Percentiles rank a stretch among this genome's conserved stretches.
These are phyloP conservation scores for Noctuana brunneofusca DNA, from an alignment of 2,888 invertebrate species.

Conservation along the genomic window DNA sequence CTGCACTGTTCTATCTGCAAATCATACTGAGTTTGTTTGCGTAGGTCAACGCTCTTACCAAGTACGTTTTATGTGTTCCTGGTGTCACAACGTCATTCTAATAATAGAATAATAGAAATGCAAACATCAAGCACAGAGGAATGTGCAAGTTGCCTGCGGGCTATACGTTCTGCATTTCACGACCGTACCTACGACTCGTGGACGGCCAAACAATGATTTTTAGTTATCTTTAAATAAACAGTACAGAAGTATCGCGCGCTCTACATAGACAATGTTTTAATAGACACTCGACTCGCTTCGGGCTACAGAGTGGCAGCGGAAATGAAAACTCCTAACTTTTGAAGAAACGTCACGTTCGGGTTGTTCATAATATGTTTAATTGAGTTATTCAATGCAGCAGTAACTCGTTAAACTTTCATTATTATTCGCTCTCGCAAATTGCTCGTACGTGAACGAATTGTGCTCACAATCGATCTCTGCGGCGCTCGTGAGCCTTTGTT, in stretches of 20 bases:
- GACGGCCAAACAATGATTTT: conserved; percentile 50
- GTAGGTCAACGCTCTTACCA: conserved; percentile 76
- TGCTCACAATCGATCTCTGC: conserved; percentile 77
- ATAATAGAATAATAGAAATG: conserved; percentile 79
- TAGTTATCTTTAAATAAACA: conserved; percentile 47
- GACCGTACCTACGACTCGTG: conserved; percentile 32
- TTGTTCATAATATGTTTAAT: conserved; percentile 74
- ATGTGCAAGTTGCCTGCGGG: conserved; percentile 61
- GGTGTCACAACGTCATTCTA: conserved; percentile 78
- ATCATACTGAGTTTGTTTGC: conserved; percentile 78
- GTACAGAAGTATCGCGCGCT: conserved; percentile 51
- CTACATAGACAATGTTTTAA: conserved; percentile 6
- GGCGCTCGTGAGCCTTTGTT: conserved; percentile 75
- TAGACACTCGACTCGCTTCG: conserved; percentile 40
- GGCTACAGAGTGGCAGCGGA: conserved; percentile 16
- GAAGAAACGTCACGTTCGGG: conserved; percentile 50
- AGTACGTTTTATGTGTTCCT: conserved; percentile 79
- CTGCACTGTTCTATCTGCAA: conserved; percentile 76
- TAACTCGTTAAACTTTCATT: conserved; percentile 80
- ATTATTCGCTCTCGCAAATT: conserved; percentile 78
- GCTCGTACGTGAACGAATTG: conserved; percentile 79
- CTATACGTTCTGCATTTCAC: conserved; percentile 59
- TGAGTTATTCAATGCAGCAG: conserved; percentile 64
- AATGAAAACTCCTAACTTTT: conserved; percentile 45
- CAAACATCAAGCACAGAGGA: conserved; percentile 68